These are phyloP conservation scores for Drosophila neonasuta DNA, from an alignment of 2,888 invertebrate genomes.

Conservation along the genomic window DNA sequence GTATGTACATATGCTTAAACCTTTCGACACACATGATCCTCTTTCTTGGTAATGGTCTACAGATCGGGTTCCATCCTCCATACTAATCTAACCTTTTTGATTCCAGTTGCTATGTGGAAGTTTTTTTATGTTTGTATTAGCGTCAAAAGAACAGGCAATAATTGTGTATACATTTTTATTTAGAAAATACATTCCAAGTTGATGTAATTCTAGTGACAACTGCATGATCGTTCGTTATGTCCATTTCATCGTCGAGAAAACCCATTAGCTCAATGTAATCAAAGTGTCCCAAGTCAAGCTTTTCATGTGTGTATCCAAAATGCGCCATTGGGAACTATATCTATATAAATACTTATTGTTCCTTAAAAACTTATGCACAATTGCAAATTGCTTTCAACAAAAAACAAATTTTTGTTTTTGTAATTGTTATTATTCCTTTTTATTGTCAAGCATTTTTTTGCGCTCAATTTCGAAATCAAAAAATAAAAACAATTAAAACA, in stretches of 20 bases:
- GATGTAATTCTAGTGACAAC: background rate
- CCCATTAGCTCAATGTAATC: constrained; percentile 4
- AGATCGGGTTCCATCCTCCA: constrained; percentile 28
- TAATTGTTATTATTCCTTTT: constrained; percentile 39
- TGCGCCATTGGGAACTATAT: constrained; percentile 3
- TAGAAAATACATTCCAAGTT: background rate
- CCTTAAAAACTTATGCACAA: constrained; percentile 21
- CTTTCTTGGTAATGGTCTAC: constrained; percentile 53
- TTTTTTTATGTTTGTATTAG: background rate
- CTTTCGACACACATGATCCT: constrained; percentile 14
- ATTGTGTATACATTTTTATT: background rate
- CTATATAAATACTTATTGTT: constrained; percentile 1
- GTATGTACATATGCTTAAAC: constrained; percentile 26
- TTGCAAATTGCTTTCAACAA: constrained; percentile 29
- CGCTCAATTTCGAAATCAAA: constrained; percentile 13
- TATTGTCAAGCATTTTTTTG: constrained; percentile 23
- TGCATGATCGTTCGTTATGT: constrained; percentile 19
- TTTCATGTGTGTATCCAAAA: constrained; percentile 25
- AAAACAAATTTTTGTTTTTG: constrained; percentile 32
- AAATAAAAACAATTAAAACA: background rate
- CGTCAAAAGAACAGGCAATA: background rate
- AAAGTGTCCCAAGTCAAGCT: constrained; percentile 1
- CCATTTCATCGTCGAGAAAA: constrained; percentile 7
- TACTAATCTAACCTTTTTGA: constrained; percentile 57
- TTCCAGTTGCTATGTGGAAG: background rate